Evolutionary conservation across 2,113 vertebrate species (phyloP).

Genomic region (Callopanchax toddi): DNA sequence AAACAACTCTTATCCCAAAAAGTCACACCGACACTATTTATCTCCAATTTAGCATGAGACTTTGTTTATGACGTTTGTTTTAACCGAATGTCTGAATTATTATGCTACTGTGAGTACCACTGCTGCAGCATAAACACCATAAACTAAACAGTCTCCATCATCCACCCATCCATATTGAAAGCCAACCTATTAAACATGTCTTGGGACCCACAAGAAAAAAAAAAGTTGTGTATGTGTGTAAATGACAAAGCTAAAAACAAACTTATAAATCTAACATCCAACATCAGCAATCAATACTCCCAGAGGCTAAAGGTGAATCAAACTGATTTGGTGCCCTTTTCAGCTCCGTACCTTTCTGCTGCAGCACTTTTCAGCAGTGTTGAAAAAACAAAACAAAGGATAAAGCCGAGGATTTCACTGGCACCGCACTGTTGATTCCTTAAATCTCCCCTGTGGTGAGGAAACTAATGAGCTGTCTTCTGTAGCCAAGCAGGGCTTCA

Average conservation of each 20-base stretch:
- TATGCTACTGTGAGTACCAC: too few species aligned
- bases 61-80: too few species aligned
- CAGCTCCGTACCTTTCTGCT: not conserved
- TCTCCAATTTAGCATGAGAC: too few species aligned
- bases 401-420: not conserved
- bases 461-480: conserved; percentile 21
- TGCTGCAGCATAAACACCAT: too few species aligned
- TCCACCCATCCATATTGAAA: too few species aligned
- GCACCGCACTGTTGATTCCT: conserved; percentile 2
- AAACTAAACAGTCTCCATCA: too few species aligned
- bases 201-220: too few species aligned
- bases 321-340: not conserved
- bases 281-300: not conserved
- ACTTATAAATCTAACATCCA: not conserved
- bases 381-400: not conserved
- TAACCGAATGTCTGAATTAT: too few species aligned
- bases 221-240: not conserved
- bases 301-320: not conserved
- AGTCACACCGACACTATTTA: too few species aligned
- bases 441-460: conserved; percentile 17
- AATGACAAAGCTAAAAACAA: not conserved
- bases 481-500: conserved; percentile 12
- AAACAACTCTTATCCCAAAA: too few species aligned
- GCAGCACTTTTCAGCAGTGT: not conserved
- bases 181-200: too few species aligned